phyloP scores from a whole-genome alignment of 2,113 vertebrate species.

The Pachycephala philippinensis region DNA sequence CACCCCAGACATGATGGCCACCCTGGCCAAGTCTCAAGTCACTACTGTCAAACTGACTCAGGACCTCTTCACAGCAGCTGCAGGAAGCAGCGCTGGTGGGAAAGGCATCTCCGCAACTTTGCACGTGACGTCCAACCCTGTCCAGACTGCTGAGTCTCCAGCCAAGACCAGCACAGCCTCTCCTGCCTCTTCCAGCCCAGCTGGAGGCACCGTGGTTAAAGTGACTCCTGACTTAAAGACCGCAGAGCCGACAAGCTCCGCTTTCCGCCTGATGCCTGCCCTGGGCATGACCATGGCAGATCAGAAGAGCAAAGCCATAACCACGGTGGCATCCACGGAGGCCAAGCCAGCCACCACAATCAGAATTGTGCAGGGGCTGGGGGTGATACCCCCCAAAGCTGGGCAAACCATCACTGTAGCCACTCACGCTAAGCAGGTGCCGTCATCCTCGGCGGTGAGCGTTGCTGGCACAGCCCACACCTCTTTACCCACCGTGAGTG shows the following conservation, averaged over 20 bases:
- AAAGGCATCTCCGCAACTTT: conserved; percentile 94
- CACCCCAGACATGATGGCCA: conserved; percentile 99
- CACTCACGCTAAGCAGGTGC: conserved; percentile 78
- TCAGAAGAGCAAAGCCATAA: conserved; percentile 84
- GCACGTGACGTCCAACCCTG: conserved; percentile 82
- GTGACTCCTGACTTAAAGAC: conserved; percentile 84
- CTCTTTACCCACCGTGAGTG: conserved; percentile 78
- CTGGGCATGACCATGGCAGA: conserved; percentile 87
- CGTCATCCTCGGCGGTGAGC: conserved; percentile 56
- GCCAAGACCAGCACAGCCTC: conserved; percentile 62
- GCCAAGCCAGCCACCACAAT: conserved; percentile 87
- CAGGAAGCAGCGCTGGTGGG: conserved; percentile 56
- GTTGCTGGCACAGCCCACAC: conserved; percentile 72
- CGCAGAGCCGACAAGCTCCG: conserved; percentile 75
- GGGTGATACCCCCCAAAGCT: conserved; percentile 88
- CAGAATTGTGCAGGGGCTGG: conserved; percentile 92
- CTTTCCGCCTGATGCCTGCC: conserved; percentile 93
- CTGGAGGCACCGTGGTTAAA: conserved; percentile 82
- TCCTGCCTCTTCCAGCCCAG: conserved; percentile 67
- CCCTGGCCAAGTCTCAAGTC: conserved; percentile 91
- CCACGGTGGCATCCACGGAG: conserved; percentile 79
- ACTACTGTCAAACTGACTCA: conserved; percentile 94
- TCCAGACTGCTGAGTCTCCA: conserved; percentile 75
- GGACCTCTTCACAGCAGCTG: conserved; percentile 84
- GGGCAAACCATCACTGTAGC: conserved; percentile 87